These are phyloP conservation scores for Caenorhabditis sp. DNA, from an alignment of 2,888 invertebrate species.

Conservation along the genomic window DNA sequence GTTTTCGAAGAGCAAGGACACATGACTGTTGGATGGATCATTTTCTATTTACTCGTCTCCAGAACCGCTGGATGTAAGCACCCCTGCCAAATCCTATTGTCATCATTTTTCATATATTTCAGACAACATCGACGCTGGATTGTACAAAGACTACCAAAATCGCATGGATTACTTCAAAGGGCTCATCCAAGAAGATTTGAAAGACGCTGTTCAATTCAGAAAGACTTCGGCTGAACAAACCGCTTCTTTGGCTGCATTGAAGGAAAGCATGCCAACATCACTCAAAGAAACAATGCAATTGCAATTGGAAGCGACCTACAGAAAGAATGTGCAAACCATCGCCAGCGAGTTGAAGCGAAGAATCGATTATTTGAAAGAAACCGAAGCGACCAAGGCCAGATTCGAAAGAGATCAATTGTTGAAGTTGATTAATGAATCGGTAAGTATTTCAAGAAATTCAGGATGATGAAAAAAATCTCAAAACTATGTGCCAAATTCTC, in stretches of 20 bases:
- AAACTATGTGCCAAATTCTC: no score
- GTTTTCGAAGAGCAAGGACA: conserved; percentile 86
- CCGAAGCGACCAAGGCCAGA: conserved; percentile 82
- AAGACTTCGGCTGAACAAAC: conserved; percentile 65
- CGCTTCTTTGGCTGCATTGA: conserved; percentile 62
- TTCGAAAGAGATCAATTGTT: conserved; percentile 91
- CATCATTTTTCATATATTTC: conserved; percentile 10
- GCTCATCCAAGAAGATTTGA: conserved; percentile 67
- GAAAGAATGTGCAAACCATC: conserved; percentile 63
- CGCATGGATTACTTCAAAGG: conserved; percentile 61
- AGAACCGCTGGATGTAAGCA: conserved; percentile 62
- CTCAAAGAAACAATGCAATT: conserved; percentile 84
- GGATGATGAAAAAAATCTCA: neutral
- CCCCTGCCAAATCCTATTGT: neutral
- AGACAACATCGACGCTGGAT: conserved; percentile 61
- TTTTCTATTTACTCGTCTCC: conserved; percentile 64
- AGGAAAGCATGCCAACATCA: conserved; percentile 66
- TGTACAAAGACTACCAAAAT: conserved; percentile 59
- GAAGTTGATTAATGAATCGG: conserved; percentile 88
- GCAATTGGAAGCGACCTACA: conserved; percentile 90
- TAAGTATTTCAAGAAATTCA: conserved; percentile 71
- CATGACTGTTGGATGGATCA: conserved; percentile 65
- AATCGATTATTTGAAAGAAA: conserved; percentile 85
- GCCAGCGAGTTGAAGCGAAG: conserved; percentile 68
- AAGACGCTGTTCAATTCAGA: conserved; percentile 69